Percentiles rank a stretch among this genome's conserved stretches.
These are phyloP conservation scores for Aphodius granarius DNA, from an alignment of 2,888 invertebrate genomes.

Conservation along the genomic window DNA sequence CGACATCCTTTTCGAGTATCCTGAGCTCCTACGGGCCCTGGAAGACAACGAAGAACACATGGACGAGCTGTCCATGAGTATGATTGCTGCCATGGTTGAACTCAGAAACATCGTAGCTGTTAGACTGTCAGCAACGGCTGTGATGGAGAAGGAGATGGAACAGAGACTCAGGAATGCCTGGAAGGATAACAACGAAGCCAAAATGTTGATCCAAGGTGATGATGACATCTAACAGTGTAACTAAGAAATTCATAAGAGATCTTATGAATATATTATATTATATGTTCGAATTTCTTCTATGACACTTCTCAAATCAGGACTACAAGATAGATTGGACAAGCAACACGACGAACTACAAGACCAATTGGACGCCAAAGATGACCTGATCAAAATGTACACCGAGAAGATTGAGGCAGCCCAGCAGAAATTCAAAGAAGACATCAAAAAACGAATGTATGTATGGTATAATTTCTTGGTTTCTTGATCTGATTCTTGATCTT, in stretches of 20 bases:
- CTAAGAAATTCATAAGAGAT: not conserved
- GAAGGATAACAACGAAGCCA: slow-evolving; percentile 52
- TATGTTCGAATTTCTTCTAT: slow-evolving; percentile 18
- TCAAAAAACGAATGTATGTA: slow-evolving; percentile 30
- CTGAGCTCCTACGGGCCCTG: slow-evolving; percentile 1
- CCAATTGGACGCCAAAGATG: slow-evolving; percentile 46
- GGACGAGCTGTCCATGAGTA: slow-evolving; percentile 17
- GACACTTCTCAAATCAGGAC: slow-evolving; percentile 43
- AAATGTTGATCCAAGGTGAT: slow-evolving; percentile 53
- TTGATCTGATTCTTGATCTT: not conserved
- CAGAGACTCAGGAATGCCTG: slow-evolving; percentile 54
- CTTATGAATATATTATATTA: not conserved
- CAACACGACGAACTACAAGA: slow-evolving; percentile 48
- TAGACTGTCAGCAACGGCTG: slow-evolving; percentile 56
- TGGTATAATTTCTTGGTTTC: not conserved
- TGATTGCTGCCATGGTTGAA: slow-evolving; percentile 44
- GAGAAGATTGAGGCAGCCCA: slow-evolving; percentile 43
- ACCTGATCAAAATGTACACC: slow-evolving; percentile 46
- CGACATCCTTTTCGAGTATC: not conserved
- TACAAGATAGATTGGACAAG: slow-evolving; percentile 43
- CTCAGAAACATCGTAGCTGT: slow-evolving; percentile 52
- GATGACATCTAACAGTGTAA: not conserved
- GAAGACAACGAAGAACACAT: slow-evolving; percentile 11
- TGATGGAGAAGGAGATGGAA: slow-evolving; percentile 55
- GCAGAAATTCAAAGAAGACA: slow-evolving; percentile 35